Percentiles rank a stretch among this genome's conserved stretches.
Conservation (phyloP, 2,113 vertebrate genomes). For the Tonatia bakeri region DNA sequence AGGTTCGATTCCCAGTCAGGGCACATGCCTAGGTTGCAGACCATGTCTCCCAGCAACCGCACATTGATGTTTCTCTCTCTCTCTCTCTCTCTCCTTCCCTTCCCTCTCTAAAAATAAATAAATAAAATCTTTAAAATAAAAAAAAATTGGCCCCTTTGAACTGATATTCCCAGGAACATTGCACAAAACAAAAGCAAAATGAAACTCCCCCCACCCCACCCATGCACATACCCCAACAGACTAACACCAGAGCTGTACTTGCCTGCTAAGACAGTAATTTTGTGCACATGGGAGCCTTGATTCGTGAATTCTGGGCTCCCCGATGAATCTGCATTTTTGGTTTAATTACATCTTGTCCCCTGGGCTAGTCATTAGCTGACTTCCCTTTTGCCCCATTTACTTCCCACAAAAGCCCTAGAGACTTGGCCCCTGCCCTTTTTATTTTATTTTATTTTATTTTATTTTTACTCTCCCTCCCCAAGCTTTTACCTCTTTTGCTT, state of each 20-base stretch:
- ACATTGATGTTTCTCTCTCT: too few relatives aligned
- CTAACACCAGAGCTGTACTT: neutral
- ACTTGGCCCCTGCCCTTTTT: neutral
- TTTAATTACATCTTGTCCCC: neutral
- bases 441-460: too few relatives aligned
- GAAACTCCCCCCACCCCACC: neutral
- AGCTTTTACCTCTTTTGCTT: neutral
- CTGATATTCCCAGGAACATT: neutral
- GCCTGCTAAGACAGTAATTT: neutral
- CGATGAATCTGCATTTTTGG: neutral
- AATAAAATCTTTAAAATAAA: too few relatives aligned
- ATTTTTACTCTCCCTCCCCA: rapidly evolving
- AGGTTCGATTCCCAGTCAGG: too few relatives aligned
- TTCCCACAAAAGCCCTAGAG: neutral
- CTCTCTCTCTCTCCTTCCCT: too few relatives aligned
- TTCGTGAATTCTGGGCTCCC: neutral
- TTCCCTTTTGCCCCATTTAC: neutral
- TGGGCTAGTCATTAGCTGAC: neutral
- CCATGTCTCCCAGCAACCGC: too few relatives aligned
- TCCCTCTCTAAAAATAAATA: too few relatives aligned
- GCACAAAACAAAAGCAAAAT: neutral
- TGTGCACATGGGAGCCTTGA: neutral
- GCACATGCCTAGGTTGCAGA: too few relatives aligned
- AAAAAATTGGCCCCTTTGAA: neutral
- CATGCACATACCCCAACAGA: rapidly evolving